Evolutionary conservation across 2,888 invertebrate species (phyloP), one percentile per base, ranked within the genome.

Genomic region (Malacosoma neustria): DNA sequence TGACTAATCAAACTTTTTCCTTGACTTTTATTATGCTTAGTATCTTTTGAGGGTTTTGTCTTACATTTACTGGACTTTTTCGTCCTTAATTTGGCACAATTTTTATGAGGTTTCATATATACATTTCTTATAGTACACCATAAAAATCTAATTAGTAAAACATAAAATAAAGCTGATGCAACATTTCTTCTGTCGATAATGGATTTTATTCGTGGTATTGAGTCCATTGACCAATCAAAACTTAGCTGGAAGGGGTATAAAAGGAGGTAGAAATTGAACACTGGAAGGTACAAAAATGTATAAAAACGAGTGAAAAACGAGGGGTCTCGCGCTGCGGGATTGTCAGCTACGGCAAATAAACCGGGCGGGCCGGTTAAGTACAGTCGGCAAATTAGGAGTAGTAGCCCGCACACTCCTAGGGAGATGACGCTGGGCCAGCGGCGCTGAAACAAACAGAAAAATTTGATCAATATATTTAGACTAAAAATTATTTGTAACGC

Each of bases 201-300:
- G 14, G 91, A 89, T 34, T 91, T 91, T 52, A 99, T 90, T 43
- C 95, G 89, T 5, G 97, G 96, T 58, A 99, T 91, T 1, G 98
- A 93, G 57, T 97, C 97, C 98, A 99, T 98, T 14, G 98, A 97
- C 99, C 98, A 99, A 80, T 99, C 98, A 82, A 98, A 99, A 73
- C 97, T 97, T 38, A 99, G 87, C 51, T 92, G 91, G 54, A 90
- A 89, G 4, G 98, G 98, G 72, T 92, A 95, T 30, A 98, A 71
- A 42, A 98, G 87, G 60, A 98, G 89, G 72, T 91, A 90, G 60
- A 96, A 92, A 80, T 98, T 98, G 67, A 96, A 93, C 32, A 93
- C 92, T 30, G 98, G 98, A 54, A 99, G 89, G 72, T 96, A 97
- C 48, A 93, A 87, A 80, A 97, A 98, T 36, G 98, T 98, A 61